A percentile compares a stretch with the other conserved stretches of the same genome.
These are phyloP conservation scores for Ptilorrhoa leucosticta DNA, from an alignment of 2,113 vertebrate genomes.

Conservation along the genomic window DNA sequence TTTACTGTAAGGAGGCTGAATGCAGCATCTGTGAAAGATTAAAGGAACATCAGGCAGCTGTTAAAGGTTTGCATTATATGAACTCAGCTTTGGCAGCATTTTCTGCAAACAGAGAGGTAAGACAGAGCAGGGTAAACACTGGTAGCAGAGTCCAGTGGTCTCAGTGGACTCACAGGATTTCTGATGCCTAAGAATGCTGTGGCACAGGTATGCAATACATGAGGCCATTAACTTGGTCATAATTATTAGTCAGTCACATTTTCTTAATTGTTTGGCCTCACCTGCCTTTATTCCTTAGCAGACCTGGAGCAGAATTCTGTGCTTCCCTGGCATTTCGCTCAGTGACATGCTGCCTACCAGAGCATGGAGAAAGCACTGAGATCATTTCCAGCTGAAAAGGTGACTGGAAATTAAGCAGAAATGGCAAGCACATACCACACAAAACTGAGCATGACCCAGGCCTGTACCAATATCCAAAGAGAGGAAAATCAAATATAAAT, in stretches of 20 bases:
- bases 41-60: slow-evolving; percentile 32
- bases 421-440: not conserved
- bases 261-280: not conserved
- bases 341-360: accelerated
- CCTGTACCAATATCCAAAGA: not conserved
- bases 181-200: not conserved
- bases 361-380: not conserved
- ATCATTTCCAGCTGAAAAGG: not conserved
- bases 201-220: not conserved
- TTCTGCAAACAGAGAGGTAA: not conserved
- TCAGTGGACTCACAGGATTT: not conserved
- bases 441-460: not conserved
- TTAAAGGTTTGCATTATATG: not conserved
- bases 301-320: not conserved
- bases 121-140: not conserved
- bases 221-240: not conserved
- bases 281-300: not conserved
- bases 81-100: slow-evolving; percentile 24
- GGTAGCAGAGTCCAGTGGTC: not conserved
- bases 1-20: not conserved
- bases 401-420: not conserved
- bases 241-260: not conserved
- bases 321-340: not conserved
- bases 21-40: slow-evolving; percentile 42
- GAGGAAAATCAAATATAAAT: not conserved